A percentile compares a stretch with the other conserved stretches of the same genome.
phyloP scores from a whole-genome alignment of 1,140 invertebrate genomes.

The Luehdorfia chinensis region DNA sequence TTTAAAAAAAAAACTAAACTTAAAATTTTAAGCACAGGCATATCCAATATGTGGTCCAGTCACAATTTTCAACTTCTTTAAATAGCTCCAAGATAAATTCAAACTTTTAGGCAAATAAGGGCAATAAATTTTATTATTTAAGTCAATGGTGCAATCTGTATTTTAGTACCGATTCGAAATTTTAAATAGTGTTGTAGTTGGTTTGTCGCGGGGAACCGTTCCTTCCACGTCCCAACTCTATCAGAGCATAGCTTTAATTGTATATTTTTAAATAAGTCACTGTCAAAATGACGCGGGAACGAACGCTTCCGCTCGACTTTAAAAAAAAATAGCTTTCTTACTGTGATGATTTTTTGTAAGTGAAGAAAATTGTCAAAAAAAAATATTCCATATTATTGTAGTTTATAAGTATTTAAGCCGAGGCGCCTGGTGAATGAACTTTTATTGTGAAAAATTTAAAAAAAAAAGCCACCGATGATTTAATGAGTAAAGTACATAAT shows the following conservation, averaged over 20 bases:
- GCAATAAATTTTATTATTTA: too few species aligned
- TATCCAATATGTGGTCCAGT: too few species aligned
- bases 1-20: too few species aligned
- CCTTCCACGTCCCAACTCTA: background rate
- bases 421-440: background rate
- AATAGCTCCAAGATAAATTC: too few species aligned
- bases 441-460: background rate
- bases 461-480: constrained; percentile 7
- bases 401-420: background rate
- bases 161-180: too few species aligned
- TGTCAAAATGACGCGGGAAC: background rate
- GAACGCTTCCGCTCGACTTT: background rate
- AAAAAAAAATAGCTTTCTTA: background rate
- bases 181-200: too few species aligned
- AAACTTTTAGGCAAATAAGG: too few species aligned
- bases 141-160: too few species aligned
- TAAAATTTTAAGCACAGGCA: too few species aligned
- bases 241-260: background rate
- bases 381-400: constrained; percentile 12
- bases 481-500: constrained; percentile 10
- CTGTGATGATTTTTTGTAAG: background rate
- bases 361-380: background rate
- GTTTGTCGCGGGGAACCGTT: too few species aligned
- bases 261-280: background rate
- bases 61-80: too few species aligned